Evolutionary conservation across 2,113 vertebrate species (phyloP).

Genomic region (Mus pahari): DNA sequence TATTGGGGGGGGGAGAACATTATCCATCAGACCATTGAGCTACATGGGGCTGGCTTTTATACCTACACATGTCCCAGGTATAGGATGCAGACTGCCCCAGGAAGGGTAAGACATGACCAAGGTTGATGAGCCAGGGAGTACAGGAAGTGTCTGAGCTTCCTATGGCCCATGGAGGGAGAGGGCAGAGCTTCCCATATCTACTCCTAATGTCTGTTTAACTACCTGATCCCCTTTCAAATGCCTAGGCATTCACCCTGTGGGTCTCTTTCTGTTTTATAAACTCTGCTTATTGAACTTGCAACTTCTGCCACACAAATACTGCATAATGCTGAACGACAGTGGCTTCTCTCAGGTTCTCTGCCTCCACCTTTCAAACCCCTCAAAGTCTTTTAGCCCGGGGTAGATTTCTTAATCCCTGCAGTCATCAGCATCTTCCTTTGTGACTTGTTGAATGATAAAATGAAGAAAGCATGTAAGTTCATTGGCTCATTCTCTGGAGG

Average conservation of each 20-base stretch:
- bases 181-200: accelerated
- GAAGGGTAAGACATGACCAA: neutral
- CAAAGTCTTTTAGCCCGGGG: neutral
- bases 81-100: neutral
- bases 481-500: neutral
- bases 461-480: neutral
- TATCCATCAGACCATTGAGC: too few species aligned
- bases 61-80: neutral
- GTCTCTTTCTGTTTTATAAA: slow-evolving; percentile 7
- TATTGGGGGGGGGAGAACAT: neutral
- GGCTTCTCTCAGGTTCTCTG: neutral
- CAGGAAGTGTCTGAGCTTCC: neutral
- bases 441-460: slow-evolving; percentile 27
- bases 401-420: slow-evolving; percentile 34
- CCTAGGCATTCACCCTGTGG: neutral
- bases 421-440: neutral
- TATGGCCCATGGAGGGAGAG: accelerated
- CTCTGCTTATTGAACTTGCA: neutral
- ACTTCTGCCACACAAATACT: neutral
- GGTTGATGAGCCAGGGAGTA: neutral
- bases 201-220: neutral
- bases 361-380: neutral
- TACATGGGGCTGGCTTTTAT: neutral
- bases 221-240: neutral
- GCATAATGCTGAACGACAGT: neutral